These are phyloP conservation scores for Taenaris catops DNA, from an alignment of 2,888 invertebrate species.

Conservation along the genomic window DNA sequence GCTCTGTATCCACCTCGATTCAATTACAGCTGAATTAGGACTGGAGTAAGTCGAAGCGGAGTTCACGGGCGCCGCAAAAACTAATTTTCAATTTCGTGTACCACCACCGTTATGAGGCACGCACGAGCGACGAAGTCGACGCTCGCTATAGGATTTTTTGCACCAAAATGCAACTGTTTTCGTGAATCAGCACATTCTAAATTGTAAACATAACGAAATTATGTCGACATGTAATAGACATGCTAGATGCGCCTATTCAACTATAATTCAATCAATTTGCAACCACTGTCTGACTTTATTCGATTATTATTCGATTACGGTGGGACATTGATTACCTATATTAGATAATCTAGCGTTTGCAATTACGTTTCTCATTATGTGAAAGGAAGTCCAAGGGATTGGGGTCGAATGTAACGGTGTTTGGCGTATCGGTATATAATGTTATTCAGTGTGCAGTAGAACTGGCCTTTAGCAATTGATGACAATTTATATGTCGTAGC, in stretches of 20 bases:
- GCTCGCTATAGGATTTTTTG: slow-evolving; percentile 54
- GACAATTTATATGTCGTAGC: slow-evolving; percentile 53
- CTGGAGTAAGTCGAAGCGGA: slow-evolving; percentile 46
- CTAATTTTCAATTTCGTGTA: slow-evolving; percentile 59
- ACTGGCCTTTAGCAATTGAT: slow-evolving; percentile 39
- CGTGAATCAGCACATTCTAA: slow-evolving; percentile 55
- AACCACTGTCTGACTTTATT: slow-evolving; percentile 39
- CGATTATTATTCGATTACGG: slow-evolving; percentile 28
- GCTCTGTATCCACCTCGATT: slow-evolving; percentile 43
- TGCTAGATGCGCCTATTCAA: slow-evolving; percentile 45
- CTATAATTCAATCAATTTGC: slow-evolving; percentile 50
- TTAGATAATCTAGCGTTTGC: slow-evolving; percentile 36
- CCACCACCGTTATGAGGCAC: slow-evolving; percentile 61
- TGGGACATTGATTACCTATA: slow-evolving; percentile 34
- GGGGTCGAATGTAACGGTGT: slow-evolving; percentile 46
- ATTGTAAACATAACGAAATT: slow-evolving; percentile 66
- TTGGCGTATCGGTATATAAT: slow-evolving; percentile 17
- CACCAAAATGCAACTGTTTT: slow-evolving; percentile 60
- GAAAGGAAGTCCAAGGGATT: slow-evolving; percentile 46
- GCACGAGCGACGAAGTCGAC: slow-evolving; percentile 47
- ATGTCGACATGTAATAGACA: slow-evolving; percentile 50
- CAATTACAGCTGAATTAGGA: slow-evolving; percentile 58
- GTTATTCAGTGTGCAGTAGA: slow-evolving; percentile 32
- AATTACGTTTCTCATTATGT: slow-evolving; percentile 46
- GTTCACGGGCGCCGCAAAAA: slow-evolving; percentile 52